Percentiles rank a stretch among this genome's conserved stretches.
phyloP scores from a whole-genome alignment of 2,888 invertebrate species.

The Drosophila villosipedis region DNA sequence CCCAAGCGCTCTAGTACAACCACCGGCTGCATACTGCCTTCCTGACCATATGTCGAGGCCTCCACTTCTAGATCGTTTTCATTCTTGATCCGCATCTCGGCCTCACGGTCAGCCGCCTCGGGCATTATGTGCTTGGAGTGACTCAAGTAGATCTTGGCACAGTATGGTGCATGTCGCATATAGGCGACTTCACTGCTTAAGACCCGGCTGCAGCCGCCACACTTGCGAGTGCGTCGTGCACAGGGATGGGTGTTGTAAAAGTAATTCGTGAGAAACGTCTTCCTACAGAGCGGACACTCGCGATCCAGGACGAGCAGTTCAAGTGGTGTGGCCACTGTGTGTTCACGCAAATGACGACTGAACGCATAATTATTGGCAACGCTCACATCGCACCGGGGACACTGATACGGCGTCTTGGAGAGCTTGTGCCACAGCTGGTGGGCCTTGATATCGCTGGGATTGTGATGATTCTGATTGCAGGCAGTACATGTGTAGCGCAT shows the following conservation, averaged over 20 bases:
- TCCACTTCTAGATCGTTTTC: slow-evolving; percentile 75
- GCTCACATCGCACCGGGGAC: slow-evolving; percentile 84
- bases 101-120: slow-evolving; percentile 65
- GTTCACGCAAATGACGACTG: slow-evolving; percentile 81
- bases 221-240: slow-evolving; percentile 79
- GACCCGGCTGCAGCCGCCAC: slow-evolving; percentile 82
- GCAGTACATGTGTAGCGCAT: slow-evolving; percentile 85
- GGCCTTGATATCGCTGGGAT: slow-evolving; percentile 81
- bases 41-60: slow-evolving; percentile 21
- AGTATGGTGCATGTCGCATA: slow-evolving; percentile 79
- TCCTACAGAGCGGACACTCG: slow-evolving; percentile 82
- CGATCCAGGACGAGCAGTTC: slow-evolving; percentile 78
- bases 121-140: slow-evolving; percentile 80
- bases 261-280: slow-evolving; percentile 83
- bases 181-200: slow-evolving; percentile 75
- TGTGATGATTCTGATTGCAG: slow-evolving; percentile 85
- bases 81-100: slow-evolving; percentile 77
- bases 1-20: slow-evolving; percentile 79
- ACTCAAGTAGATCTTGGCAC: slow-evolving; percentile 75
- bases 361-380: slow-evolving; percentile 77
- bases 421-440: slow-evolving; percentile 86
- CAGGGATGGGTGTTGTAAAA: slow-evolving; percentile 84
- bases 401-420: slow-evolving; percentile 85
- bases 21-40: slow-evolving; percentile 71
- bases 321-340: slow-evolving; percentile 61